A percentile compares a stretch with the other conserved stretches of the same genome.
These are phyloP conservation scores for Prunella strophiata DNA, from an alignment of 2,797 vertebrate genomes.

Conservation along the genomic window DNA sequence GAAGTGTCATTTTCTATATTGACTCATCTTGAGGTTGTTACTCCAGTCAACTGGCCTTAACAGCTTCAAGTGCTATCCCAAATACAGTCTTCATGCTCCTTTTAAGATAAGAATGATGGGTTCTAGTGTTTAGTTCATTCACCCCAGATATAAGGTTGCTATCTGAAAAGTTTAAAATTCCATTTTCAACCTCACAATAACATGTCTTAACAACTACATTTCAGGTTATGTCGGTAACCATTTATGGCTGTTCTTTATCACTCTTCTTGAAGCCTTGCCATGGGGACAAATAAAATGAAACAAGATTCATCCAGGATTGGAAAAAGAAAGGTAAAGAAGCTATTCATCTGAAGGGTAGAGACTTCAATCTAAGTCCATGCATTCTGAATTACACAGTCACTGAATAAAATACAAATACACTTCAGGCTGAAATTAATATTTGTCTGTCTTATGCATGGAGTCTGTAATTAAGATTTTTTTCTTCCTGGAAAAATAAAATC, in stretches of 20 bases:
- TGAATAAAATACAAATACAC: background rate
- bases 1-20: background rate
- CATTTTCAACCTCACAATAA: background rate
- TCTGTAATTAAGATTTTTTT: background rate
- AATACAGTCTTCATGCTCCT: background rate
- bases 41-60: background rate
- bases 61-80: background rate
- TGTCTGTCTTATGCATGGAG: background rate
- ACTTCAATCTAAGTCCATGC: background rate
- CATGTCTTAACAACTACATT: background rate
- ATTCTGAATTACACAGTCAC: background rate
- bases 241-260: background rate
- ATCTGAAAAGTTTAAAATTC: slow-evolving; percentile 2
- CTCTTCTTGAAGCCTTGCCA: background rate
- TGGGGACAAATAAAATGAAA: background rate
- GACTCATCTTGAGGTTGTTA: background rate
- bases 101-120: background rate
- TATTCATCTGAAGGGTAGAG: background rate
- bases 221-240: background rate
- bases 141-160: background rate
- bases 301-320: background rate
- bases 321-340: background rate
- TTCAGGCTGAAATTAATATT: background rate
- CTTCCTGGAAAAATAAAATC: background rate
- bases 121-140: slow-evolving; percentile 8